Conservation (phyloP, 2,113 vertebrate genomes). For the Phyllostomus hastatus region DNA sequence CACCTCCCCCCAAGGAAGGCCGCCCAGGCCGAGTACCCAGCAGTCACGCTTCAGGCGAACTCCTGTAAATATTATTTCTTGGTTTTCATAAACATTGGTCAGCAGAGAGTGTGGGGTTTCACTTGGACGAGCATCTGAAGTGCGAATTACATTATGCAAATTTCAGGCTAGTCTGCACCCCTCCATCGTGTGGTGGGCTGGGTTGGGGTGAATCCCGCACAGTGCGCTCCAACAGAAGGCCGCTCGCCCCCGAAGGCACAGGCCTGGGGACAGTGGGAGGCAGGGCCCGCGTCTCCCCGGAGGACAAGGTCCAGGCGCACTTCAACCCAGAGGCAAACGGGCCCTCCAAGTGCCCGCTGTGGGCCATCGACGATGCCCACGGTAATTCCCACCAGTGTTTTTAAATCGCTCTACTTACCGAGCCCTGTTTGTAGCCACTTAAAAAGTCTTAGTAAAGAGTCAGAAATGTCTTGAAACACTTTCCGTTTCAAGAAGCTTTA, state of each 20-base stretch:
- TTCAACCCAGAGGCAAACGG: background rate
- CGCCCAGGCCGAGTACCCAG: too few species aligned
- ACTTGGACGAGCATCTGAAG: background rate
- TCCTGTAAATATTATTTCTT: background rate
- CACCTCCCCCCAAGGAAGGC: background rate
- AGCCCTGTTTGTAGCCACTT: background rate
- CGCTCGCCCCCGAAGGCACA: background rate
- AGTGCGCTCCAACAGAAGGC: background rate
- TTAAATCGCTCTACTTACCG: background rate
- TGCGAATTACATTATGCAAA: background rate
- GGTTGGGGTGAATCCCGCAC: too few species aligned
- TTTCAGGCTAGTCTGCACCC: background rate
- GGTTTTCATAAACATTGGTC: background rate
- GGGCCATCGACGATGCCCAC: background rate
- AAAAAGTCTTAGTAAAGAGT: background rate
- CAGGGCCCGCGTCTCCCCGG: background rate
- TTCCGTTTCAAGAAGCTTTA: background rate
- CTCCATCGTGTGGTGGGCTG: background rate
- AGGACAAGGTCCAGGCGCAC: background rate
- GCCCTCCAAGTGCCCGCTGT: background rate
- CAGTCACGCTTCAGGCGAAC: background rate
- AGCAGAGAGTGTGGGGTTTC: background rate
- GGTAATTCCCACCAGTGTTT: background rate
- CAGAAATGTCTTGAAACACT: background rate
- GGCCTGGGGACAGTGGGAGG: rapidly evolving